Evolutionary conservation across 2,797 vertebrate genomes (phyloP), one percentile per base, ranked within the genome.

Genomic region (Pogonophryne albipinna): DNA sequence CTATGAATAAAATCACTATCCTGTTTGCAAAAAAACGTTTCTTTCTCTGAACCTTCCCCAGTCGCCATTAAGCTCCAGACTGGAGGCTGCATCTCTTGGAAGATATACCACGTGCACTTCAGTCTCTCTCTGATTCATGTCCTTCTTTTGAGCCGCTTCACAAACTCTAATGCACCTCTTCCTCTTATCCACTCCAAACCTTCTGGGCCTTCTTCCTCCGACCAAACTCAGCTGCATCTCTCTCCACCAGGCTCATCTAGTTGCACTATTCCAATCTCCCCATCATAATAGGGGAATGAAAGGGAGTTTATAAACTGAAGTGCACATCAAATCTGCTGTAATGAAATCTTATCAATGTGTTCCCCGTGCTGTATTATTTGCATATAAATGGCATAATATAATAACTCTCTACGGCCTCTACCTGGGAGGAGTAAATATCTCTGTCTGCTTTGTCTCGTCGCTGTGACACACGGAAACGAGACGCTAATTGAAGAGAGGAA

Each of bases 301-400:
- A 93, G 91, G 67, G 81, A 94, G 88, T 93, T 94, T 93, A 95
- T 92, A 91, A 90, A 93, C 90, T 93, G 88, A 91, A 94, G 91
- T 91, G 91, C 91, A 92, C 89, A 93, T 94, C 93, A 94, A 91
- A 94, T 94, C 87, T 84, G 87, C 88, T 80, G 91, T 94, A 95
- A 95, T 95, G 93, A 89, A 92, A 92, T 93, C 86, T 92, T 93
- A 95, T 95, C 93, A 94, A 79, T 91, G 79, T 88, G 88, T 85
- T 89, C 53, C 71, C 77, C 55, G 83, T 71, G 83, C 90, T 90
- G 86, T 89, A 90, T 88, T 92, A 96, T 96, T 95, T 95, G 95
- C 95, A 96, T 96, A 95, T 95, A 96, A 94, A 96, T 96, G 84
- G 93, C 90, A 94, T 91, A 87, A 93, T 92, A 90, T 93, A 95